These are phyloP conservation scores for Epinotia ramella DNA, from an alignment of 2,888 invertebrate species.

Conservation along the genomic window DNA sequence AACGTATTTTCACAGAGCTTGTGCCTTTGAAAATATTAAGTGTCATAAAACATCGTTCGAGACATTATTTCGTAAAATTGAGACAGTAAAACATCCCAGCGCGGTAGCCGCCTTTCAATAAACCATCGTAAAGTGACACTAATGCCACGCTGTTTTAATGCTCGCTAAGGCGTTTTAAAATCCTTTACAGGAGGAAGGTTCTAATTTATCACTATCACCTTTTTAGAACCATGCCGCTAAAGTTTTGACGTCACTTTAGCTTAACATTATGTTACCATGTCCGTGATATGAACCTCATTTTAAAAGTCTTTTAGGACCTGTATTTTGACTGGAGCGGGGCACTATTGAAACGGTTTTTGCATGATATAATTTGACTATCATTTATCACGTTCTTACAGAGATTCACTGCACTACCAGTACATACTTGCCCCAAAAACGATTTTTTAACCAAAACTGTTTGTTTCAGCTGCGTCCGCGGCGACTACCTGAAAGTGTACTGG, in stretches of 20 bases:
- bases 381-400: no score
- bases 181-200: conserved; percentile 34
- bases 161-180: conserved; percentile 59
- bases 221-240: conserved; percentile 8
- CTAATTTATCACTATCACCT: conserved; percentile 33
- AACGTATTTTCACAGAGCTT: conserved; percentile 25
- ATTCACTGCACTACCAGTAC: background rate
- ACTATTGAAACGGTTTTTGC: no score
- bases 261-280: background rate
- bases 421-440: background rate
- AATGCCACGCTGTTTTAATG: conserved; percentile 63
- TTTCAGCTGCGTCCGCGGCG: conserved; percentile 90
- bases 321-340: no score
- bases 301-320: no score
- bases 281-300: no score
- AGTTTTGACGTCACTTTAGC: conserved; percentile 4
- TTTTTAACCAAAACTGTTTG: conserved; percentile 51
- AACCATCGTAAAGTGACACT: conserved; percentile 60
- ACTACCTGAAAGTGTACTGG: conserved; percentile 92
- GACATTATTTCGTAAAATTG: conserved; percentile 64
- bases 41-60: conserved; percentile 47
- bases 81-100: conserved; percentile 57
- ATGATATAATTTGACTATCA: background rate
- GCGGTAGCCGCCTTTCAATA: conserved; percentile 63
- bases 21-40: conserved; percentile 43